Percentiles rank a stretch among this genome's conserved stretches.
These are phyloP conservation scores for Anarhynchus alexandrinus DNA, from an alignment of 2,113 vertebrate genomes.

Conservation along the genomic window DNA sequence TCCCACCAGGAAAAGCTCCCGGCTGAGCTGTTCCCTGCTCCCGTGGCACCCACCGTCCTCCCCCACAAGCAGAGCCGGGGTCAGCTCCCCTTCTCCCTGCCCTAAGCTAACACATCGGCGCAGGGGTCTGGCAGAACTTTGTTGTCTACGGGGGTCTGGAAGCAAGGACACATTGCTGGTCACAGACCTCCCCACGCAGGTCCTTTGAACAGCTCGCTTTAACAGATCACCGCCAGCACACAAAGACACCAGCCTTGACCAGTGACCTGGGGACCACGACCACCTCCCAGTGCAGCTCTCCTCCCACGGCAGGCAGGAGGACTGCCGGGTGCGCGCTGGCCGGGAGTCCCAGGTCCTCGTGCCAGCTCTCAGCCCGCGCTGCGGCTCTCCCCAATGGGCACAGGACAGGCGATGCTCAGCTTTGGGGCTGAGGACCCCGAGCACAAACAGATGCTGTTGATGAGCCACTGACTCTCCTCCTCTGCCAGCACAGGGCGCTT, in stretches of 20 bases:
- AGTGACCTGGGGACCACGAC: fast-evolving
- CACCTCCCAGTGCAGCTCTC: not conserved
- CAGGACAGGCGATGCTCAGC: fast-evolving
- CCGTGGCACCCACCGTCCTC: not conserved
- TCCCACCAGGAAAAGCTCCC: not conserved
- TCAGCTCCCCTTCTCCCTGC: not conserved
- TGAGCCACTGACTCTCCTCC: not conserved
- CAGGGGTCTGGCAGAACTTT: not conserved
- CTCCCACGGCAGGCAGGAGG: not conserved
- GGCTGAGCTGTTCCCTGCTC: fast-evolving
- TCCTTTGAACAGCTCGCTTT: not conserved
- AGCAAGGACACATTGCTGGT: not conserved
- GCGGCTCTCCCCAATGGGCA: not conserved
- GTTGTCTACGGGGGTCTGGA: not conserved
- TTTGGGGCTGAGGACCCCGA: not conserved
- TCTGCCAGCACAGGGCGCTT: fast-evolving
- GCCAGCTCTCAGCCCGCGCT: not conserved
- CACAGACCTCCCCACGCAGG: not conserved
- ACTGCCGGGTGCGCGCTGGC: fast-evolving
- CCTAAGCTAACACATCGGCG: no score
- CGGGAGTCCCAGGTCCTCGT: fast-evolving
- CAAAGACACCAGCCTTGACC: fast-evolving
- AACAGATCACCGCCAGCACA: not conserved
- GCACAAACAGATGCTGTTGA: not conserved
- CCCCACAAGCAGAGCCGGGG: fast-evolving